Evolutionary conservation across 2,113 vertebrate genomes (phyloP), one percentile per base, ranked within the genome.

Genomic region (Apteryx mantelli): DNA sequence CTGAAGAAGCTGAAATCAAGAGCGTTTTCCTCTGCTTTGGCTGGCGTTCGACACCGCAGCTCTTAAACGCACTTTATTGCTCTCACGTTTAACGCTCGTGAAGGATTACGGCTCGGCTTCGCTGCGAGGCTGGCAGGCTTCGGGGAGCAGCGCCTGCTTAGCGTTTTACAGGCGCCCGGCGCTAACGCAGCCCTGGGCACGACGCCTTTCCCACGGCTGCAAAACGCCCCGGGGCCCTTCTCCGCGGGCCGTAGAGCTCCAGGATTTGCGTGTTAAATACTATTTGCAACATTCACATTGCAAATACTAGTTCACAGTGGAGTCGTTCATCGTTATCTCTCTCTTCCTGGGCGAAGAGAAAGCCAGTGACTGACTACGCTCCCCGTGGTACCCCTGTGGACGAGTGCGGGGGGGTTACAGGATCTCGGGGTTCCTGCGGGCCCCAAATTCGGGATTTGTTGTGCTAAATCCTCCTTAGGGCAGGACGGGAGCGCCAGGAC

Each of bases 31-130:
- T 89, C 63, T 77, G 66, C 87, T 94, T 86, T 90, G 58, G 92
- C 61, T 95, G 82, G 58, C 63, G 65, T 96, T 93, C 95, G 87
- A 74, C 71, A 94, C 66, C 17, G 28, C 80, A 94, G 91, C 94
- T 93, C 93, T 91, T 91, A 96, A 89, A 93, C 26, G 69, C 25
- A 53, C 5, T 87, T 89, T 74, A 89, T 82, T 91, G 44, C 89
- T 86, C 85, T 92, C 91, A 66, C 87, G 76, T 91, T 19, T 95
- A 96, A 96, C 89, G 69, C 75, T 78, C 28, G 0, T 91, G 95
- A 94, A 95, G 87, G 94, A 97, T 97, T 96, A 97, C 96, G 81
- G 66, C 93, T 91, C 95, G 95, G 78, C 87, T 93, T 74, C 87
- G 58, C 82, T 92, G 87, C 63, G 56, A 81, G 73, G 55, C 91